Conservation (phyloP, 2,797 vertebrate species). For the Lophotriccus pileatus region DNA sequence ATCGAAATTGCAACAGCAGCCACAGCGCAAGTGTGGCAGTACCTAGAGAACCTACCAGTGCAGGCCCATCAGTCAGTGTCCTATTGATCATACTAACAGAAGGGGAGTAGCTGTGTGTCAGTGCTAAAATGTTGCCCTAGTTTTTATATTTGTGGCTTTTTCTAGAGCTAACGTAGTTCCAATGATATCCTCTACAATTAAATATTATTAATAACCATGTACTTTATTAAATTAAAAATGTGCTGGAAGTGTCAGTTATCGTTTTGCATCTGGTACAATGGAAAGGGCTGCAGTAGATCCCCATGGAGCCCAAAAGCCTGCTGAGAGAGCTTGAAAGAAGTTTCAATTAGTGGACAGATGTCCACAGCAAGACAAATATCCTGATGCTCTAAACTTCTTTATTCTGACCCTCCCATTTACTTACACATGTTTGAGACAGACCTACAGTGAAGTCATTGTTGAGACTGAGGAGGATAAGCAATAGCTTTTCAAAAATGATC, state of each 20-base stretch:
- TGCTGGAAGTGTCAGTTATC: neutral
- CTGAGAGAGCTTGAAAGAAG: neutral
- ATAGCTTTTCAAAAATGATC: neutral
- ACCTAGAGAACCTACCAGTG: neutral
- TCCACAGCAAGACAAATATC: neutral
- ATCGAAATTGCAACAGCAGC: neutral
- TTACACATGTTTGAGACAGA: neutral
- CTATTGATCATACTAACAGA: neutral
- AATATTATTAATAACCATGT: neutral
- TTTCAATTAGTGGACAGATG: neutral
- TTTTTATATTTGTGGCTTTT: neutral
- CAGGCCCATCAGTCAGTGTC: conserved; percentile 12
- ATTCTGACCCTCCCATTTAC: neutral
- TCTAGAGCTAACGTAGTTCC: neutral
- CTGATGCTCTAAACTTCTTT: neutral
- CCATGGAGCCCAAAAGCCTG: neutral
- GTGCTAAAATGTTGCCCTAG: neutral
- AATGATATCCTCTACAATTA: neutral
- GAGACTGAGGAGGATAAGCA: neutral
- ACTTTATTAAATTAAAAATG: neutral
- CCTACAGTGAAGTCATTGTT: neutral
- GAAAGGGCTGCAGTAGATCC: neutral
- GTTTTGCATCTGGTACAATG: neutral
- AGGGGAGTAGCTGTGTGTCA: neutral
- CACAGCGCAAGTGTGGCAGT: neutral